These are phyloP conservation scores for Carcharodon carcharias DNA, from an alignment of 2,797 vertebrate genomes.

Conservation along the genomic window DNA sequence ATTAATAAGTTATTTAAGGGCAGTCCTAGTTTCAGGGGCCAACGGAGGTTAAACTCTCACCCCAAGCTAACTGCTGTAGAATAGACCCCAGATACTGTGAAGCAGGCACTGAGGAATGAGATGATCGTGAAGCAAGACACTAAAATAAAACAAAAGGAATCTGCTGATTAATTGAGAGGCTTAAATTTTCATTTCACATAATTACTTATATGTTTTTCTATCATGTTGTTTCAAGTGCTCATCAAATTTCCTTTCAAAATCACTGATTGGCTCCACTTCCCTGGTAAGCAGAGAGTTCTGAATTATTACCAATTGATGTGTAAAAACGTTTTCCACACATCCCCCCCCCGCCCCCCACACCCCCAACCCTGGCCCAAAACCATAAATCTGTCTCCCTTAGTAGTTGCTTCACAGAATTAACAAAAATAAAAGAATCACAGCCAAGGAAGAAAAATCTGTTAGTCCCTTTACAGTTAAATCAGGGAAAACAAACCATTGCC, in stretches of 20 bases:
- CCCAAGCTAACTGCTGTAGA: neutral
- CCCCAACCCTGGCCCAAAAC: too few relatives aligned
- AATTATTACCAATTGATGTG: too few relatives aligned
- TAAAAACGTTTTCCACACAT: too few relatives aligned
- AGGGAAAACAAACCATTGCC: neutral
- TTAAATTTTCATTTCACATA: neutral
- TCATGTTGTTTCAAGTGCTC: neutral
- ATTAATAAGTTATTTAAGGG: neutral
- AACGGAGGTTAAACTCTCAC: neutral
- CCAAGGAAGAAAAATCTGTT: slow-evolving; percentile 39
- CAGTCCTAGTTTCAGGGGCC: neutral
- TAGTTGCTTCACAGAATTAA: neutral
- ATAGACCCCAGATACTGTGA: neutral
- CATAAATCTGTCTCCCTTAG: too few relatives aligned
- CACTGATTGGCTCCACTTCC: too few relatives aligned
- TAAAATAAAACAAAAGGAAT: neutral
- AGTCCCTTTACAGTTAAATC: neutral
- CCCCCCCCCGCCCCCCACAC: too few relatives aligned
- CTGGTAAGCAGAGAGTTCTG: too few relatives aligned
- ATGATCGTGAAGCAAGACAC: neutral
- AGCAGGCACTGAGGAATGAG: neutral
- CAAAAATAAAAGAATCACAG: neutral
- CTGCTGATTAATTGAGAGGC: neutral
- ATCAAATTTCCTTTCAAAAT: too few relatives aligned
- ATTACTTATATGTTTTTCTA: neutral